These are phyloP conservation scores for Umimayanthus kanabou DNA, from an alignment of 92 coral and sea anemone genomes.

Conservation along the genomic window DNA sequence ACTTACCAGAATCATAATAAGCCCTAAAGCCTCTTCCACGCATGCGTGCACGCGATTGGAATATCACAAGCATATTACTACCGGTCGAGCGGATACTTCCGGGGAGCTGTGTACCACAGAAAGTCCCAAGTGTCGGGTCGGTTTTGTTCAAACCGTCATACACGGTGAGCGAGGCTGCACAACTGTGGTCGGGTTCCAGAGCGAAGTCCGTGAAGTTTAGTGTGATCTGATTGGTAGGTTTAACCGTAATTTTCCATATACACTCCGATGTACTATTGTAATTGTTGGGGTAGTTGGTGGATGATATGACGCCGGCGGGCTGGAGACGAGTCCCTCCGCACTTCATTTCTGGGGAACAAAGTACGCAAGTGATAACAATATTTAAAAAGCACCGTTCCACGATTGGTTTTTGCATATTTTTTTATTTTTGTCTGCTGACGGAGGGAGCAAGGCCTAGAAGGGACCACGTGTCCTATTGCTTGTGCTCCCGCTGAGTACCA, in stretches of 20 bases:
- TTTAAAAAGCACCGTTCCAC: no score
- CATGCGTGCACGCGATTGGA: slow-evolving; percentile 48
- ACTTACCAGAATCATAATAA: slow-evolving; percentile 80
- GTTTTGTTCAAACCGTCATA: slow-evolving; percentile 74
- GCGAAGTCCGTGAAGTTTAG: slow-evolving; percentile 80
- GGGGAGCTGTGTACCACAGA: slow-evolving; percentile 72
- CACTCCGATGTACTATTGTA: slow-evolving; percentile 63
- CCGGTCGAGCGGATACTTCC: slow-evolving; percentile 62
- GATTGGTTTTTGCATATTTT: no score
- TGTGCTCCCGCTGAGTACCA: no score
- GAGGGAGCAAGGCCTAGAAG: no score
- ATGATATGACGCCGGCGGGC: slow-evolving; percentile 82
- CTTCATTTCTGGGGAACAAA: slow-evolving; percentile 48
- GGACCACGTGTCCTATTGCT: no score
- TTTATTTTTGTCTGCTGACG: no score
- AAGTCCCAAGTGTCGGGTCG: slow-evolving; percentile 60
- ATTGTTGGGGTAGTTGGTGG: slow-evolving; percentile 69
- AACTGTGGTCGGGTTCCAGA: slow-evolving; percentile 60
- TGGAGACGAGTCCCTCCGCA: slow-evolving; percentile 78
- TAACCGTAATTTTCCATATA: slow-evolving; percentile 64
- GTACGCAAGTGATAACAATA: no score
- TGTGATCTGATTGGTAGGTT: slow-evolving; percentile 65
- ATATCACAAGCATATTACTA: slow-evolving; percentile 66
- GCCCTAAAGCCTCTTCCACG: slow-evolving; percentile 81
- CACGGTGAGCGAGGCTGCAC: slow-evolving; percentile 65